These are phyloP conservation scores for Penaeus vannamei DNA, from an alignment of 1,140 invertebrate species.

Conservation along the genomic window DNA sequence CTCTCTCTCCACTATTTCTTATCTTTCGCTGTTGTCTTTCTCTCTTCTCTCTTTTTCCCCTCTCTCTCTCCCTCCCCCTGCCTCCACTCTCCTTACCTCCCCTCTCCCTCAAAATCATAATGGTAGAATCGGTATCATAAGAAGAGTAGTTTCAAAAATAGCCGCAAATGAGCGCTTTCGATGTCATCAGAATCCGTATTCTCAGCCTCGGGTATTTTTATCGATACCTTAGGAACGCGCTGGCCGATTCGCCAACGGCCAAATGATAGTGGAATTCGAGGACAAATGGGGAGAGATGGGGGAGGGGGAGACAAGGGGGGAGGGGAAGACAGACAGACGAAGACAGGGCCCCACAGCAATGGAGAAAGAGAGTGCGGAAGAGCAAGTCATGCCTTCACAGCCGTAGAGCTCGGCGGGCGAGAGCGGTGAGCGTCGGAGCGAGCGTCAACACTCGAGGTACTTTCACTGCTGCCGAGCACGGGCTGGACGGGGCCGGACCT, in stretches of 20 bases:
- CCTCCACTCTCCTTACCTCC: too few relatives aligned
- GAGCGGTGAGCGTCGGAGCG: too few relatives aligned
- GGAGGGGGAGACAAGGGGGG: not conserved
- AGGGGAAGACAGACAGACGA: slow-evolving; percentile 18
- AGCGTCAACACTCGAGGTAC: slow-evolving; percentile 42
- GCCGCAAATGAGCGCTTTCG: too few relatives aligned
- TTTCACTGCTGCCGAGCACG: slow-evolving; percentile 52
- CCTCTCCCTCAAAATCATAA: too few relatives aligned
- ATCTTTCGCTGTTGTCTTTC: too few relatives aligned
- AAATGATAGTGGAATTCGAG: not conserved
- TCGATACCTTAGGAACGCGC: not conserved
- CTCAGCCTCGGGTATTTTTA: too few relatives aligned
- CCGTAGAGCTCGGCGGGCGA: not conserved
- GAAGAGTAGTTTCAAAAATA: too few relatives aligned
- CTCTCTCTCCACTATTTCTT: too few relatives aligned
- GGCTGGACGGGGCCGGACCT: not conserved
- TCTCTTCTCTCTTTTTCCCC: too few relatives aligned
- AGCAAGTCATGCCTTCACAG: slow-evolving; percentile 45
- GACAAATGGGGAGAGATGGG: not conserved
- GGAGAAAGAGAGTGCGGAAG: not conserved
- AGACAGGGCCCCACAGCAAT: not conserved
- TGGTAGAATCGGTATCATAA: too few relatives aligned
- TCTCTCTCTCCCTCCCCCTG: too few relatives aligned
- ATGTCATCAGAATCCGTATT: too few relatives aligned
- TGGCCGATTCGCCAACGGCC: not conserved